phyloP scores from a whole-genome alignment of 2,113 vertebrate genomes.

The Coptodon rendalli region DNA sequence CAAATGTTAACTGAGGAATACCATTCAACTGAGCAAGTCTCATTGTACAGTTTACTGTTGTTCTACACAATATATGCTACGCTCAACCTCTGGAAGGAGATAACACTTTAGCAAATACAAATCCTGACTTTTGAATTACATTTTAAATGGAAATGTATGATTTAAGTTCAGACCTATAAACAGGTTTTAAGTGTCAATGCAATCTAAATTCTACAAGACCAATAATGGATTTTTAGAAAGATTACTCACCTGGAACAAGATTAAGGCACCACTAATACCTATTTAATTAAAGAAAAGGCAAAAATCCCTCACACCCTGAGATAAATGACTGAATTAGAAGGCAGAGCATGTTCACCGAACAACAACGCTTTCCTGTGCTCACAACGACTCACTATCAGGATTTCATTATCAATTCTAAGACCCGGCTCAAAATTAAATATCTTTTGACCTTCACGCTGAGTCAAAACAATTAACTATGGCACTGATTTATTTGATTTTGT shows the following conservation, averaged over 20 bases:
- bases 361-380: not conserved
- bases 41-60: not conserved
- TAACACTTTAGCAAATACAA: not conserved
- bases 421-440: not conserved
- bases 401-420: not conserved
- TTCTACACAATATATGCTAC: not conserved
- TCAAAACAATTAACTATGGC: not conserved
- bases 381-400: not conserved
- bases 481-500: not conserved
- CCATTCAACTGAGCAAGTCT: not conserved
- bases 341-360: not conserved
- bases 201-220: not conserved
- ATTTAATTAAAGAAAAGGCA: slow-evolving; percentile 50
- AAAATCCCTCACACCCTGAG: slow-evolving; percentile 23
- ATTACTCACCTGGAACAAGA: slow-evolving; percentile 41
- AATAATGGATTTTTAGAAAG: slow-evolving; percentile 7
- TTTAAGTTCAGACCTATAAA: not conserved
- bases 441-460: not conserved
- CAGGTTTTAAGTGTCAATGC: not conserved
- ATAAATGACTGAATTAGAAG: slow-evolving; percentile 22
- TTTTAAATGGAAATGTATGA: not conserved
- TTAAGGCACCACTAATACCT: slow-evolving; percentile 31
- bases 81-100: not conserved
- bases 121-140: not conserved
- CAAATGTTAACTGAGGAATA: not conserved